Base-by-base conservation (phyloP, 37 sponge, comb jelly and placozoan species). In the Corticium candelabrum region DNA sequence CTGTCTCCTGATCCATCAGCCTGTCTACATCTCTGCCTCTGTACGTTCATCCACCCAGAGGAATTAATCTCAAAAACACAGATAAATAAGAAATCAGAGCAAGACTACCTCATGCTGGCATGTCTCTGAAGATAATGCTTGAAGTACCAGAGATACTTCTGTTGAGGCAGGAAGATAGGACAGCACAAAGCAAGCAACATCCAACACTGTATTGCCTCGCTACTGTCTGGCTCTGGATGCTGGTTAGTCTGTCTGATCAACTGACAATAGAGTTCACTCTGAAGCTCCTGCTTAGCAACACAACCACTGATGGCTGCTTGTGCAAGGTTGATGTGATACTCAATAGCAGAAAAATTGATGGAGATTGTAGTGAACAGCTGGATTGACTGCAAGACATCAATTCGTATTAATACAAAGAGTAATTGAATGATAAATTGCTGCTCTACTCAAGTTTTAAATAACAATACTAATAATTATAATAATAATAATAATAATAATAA, bases 21-120 rank as follows among this genome's bases (percentile, higher is more conserved):
- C 15, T 50, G 21, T 50, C 62, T 50, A 11, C 21, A 11, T 50
- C 21, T 50, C 62, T n/a, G n/a, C n/a, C n/a, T n/a, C n/a, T n/a
- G n/a, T n/a, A n/a, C n/a, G n/a, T n/a, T n/a, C n/a, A n/a, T n/a
- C n/a, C n/a, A n/a, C n/a, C n/a, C n/a, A n/a, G n/a, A n/a, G n/a
- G n/a, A n/a, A n/a, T n/a, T n/a, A n/a, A n/a, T n/a, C n/a, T n/a
- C n/a, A n/a, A n/a, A n/a, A n/a, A n/a, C n/a, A n/a, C n/a, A n/a
- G n/a, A n/a, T n/a, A n/a, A n/a, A n/a, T n/a, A n/a, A n/a, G n/a
- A n/a, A n/a, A n/a, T n/a, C n/a, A n/a, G n/a, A n/a, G n/a, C n/a
- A n/a, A n/a, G n/a, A n/a, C n/a, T n/a, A 50, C 62, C 62, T 50
- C 62, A 50, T 50, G 62, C 62, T 50, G 62, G 62, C 62, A 21